A percentile compares a stretch with the other conserved stretches of the same genome.
phyloP scores from a whole-genome alignment of 2,113 vertebrate species.

The Gasterosteus nipponicus region DNA sequence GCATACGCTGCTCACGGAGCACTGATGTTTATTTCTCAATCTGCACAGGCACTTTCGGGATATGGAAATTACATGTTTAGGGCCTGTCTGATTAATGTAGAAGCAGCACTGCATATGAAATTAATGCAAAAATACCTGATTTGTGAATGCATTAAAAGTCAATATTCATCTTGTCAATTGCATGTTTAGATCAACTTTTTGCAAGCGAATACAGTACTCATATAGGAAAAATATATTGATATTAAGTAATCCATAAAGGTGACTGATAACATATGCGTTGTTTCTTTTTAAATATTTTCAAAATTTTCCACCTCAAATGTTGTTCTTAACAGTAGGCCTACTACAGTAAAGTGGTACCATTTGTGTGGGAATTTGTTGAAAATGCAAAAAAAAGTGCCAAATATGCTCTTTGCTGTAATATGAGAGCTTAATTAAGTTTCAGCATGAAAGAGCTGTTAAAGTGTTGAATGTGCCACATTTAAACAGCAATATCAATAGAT shows the following conservation, averaged over 20 bases:
- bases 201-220: not conserved
- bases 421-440: not conserved
- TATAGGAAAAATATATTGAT: not conserved
- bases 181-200: slow-evolving; percentile 2
- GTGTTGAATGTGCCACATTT: slow-evolving; percentile 31
- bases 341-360: not conserved
- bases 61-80: slow-evolving; percentile 55
- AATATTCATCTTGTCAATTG: not conserved
- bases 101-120: slow-evolving; percentile 35
- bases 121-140: too few relatives aligned
- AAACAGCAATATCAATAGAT: slow-evolving; percentile 21
- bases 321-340: not conserved
- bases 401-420: not conserved
- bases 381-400: not conserved
- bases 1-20: slow-evolving; percentile 21
- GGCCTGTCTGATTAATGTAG: slow-evolving; percentile 38
- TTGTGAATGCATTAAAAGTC: slow-evolving; percentile 27
- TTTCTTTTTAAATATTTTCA: not conserved
- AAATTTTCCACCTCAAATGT: not conserved
- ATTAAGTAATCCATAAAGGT: slow-evolving; percentile 6
- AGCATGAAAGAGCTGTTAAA: not conserved
- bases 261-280: not conserved
- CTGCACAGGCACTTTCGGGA: slow-evolving; percentile 36
- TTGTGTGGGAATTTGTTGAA: not conserved
- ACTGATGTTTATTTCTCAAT: slow-evolving; percentile 49